Evolutionary conservation across 2,888 invertebrate genomes (phyloP), one percentile per base, ranked within the genome.

Genomic region (Machimus atricapillus): DNA sequence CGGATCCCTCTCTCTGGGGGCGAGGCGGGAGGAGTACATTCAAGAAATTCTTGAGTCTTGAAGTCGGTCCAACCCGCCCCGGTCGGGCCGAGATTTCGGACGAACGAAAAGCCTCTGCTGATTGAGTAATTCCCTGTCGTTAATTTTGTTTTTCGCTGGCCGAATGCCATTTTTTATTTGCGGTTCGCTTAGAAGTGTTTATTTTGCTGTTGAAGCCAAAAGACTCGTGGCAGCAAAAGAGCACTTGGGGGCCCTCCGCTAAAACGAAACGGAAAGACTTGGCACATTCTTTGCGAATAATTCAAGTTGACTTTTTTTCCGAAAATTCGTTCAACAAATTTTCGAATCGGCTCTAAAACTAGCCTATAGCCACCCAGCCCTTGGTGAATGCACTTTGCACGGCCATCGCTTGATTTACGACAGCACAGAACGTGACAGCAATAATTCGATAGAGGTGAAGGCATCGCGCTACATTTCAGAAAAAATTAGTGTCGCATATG

Each of bases 141-240:
- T 79, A 79, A 43, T 79, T 79, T 79, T 79, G 43, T 79, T 79
- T 79, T 46, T 79, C 79, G 23, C 43, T 79, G 79, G 79, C 79
- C 16, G 5, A 79, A 12, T 79, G 79, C 79, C 79, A 79, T 79
- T 79, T 79, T 43, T 79, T 79, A 37, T 79, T 79, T 79, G 27
- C 79, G 46, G 79, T 27, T 43, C 40, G 40, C 79, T 46, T 16
- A 23, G 27, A 79, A 40, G 79, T 79, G 46, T 79, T 79, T 79
- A 79, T 46, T 79, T 79, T 79, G 46, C 43, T 46, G 40, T 79
- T 79, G 76, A 37, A 37, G 37, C 37, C 76, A 76, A 74, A 74
- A 66, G 66, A 66, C 19, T 66, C 23, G 66, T 19, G 56, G 56
- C 56, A 56, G 19, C 43, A 66, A 14, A n/a, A 52, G 52, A 52